These are phyloP conservation scores for Sisyra nigra DNA, from an alignment of 2,888 invertebrate species.

Conservation along the genomic window DNA sequence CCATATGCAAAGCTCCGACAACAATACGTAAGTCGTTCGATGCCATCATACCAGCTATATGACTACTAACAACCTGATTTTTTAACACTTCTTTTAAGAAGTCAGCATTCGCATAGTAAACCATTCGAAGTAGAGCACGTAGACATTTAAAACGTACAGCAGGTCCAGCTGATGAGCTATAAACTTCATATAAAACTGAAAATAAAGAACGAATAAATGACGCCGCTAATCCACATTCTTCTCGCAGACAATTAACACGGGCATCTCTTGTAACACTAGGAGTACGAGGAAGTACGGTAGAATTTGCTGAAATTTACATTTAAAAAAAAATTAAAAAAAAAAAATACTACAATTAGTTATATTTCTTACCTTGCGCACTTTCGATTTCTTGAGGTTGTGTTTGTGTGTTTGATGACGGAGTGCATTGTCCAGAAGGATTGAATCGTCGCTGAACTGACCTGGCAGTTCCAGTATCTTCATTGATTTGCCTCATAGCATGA, in stretches of 20 bases:
- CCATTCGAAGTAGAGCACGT: slow-evolving; percentile 88
- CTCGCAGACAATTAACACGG: slow-evolving; percentile 49
- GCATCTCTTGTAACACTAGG: slow-evolving; percentile 34
- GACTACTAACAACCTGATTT: slow-evolving; percentile 76
- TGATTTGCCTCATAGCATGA: slow-evolving; percentile 94
- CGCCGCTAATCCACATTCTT: slow-evolving; percentile 52
- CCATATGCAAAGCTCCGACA: slow-evolving; percentile 93
- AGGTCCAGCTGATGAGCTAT: slow-evolving; percentile 95
- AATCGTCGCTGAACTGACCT: slow-evolving; percentile 76
- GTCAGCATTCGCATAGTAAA: slow-evolving; percentile 82
- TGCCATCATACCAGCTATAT: slow-evolving; percentile 97
- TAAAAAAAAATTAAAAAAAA: not conserved
- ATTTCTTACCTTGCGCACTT: slow-evolving; percentile 3
- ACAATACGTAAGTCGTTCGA: slow-evolving; percentile 92
- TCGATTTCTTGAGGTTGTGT: slow-evolving; percentile 8
- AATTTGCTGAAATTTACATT: no score
- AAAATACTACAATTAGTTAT: not conserved
- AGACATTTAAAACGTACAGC: slow-evolving; percentile 95
- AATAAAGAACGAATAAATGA: slow-evolving; percentile 67
- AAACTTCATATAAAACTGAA: slow-evolving; percentile 92
- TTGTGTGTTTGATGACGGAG: slow-evolving; percentile 13
- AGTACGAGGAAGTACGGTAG: not conserved
- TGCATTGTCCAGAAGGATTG: slow-evolving; percentile 19
- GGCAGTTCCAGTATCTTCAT: slow-evolving; percentile 93
- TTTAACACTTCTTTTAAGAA: slow-evolving; percentile 58